These are phyloP conservation scores for Anarsia innoxiella DNA, from an alignment of 2,888 invertebrate species.

Conservation along the genomic window DNA sequence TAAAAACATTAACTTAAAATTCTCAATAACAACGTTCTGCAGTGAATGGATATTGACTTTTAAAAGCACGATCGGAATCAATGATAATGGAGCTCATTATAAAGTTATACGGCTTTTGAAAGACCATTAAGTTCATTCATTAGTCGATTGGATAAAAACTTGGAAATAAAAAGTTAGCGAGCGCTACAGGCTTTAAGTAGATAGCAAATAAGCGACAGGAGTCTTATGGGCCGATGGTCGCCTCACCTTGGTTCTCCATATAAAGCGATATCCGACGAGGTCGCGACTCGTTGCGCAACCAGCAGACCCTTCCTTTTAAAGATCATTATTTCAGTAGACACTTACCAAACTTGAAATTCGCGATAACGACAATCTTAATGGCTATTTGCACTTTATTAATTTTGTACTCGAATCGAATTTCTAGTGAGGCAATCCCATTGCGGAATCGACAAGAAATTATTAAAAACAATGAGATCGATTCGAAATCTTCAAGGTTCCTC, in stretches of 20 bases:
- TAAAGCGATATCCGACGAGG: constrained; percentile 64
- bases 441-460: constrained; percentile 8
- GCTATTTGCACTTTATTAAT: constrained; percentile 4
- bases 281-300: constrained; percentile 49
- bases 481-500: constrained; percentile 26
- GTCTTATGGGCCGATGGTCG: constrained; percentile 50
- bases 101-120: too few relatives aligned
- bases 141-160: too few relatives aligned
- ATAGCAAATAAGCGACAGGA: too few relatives aligned
- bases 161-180: too few relatives aligned
- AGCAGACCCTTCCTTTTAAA: constrained; percentile 46
- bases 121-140: too few relatives aligned
- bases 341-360: constrained; percentile 24
- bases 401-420: neutral
- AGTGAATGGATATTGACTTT: too few relatives aligned
- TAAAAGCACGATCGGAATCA: too few relatives aligned
- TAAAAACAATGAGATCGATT: constrained; percentile 20
- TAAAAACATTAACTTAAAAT: too few relatives aligned
- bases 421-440: constrained; percentile 2
- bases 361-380: constrained; percentile 16
- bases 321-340: constrained; percentile 34
- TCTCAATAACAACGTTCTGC: too few relatives aligned
- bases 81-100: too few relatives aligned
- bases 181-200: too few relatives aligned
- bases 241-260: constrained; percentile 60